Base-by-base conservation (phyloP, 2,888 invertebrate genomes). In the Rotaria magnacalcarata region DNA sequence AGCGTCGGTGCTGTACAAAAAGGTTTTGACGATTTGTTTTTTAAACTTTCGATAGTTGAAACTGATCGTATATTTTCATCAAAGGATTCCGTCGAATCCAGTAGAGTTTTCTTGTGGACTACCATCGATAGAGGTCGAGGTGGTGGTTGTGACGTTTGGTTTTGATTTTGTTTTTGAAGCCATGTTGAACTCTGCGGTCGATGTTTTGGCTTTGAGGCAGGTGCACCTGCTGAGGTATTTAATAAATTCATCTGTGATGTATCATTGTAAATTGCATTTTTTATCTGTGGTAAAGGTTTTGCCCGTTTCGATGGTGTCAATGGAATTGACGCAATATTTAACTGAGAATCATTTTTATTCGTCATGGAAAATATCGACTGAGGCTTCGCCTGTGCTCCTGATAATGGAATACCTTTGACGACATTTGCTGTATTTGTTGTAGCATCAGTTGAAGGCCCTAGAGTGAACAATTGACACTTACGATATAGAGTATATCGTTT, bases 371-470 rank as follows among this genome's bases (percentile, higher is more conserved):
- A 24, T 43, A 21, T 24, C 2, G 75, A 10, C 10, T 41, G 41
- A 75, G 24, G 4, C 24, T 75, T 75, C 2, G 43, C 6, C 47
- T 19, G 2, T 14, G 21, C 7, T 11, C 43, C 43, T 14, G 80
- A 10, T 80, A 80, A 47, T 47, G 80, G 80, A 80, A 47, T 80
- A 47, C 80, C 47, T 47, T 47, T 80, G 10, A 80, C n/a, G n/a
- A 19, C 11, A 80, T 21, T 43, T 47, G 6, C 0, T 16, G 47
- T 80, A 80, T 75, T 75, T 24, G 75, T 75, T 24, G 8, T 43
- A 47, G 21, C 47, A 43, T 75, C 43, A 43, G 21, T 75, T 21
- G 16, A 27, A 16, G 27, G 1, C 16, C 34, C 5, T 67, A 34
- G 34, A 67, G 34, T 10, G 16, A 34, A 34, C 34, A 67, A 34